Percentiles rank a stretch among this genome's conserved stretches.
Conservation (phyloP, 2,113 vertebrate genomes). For the Colius striatus region DNA sequence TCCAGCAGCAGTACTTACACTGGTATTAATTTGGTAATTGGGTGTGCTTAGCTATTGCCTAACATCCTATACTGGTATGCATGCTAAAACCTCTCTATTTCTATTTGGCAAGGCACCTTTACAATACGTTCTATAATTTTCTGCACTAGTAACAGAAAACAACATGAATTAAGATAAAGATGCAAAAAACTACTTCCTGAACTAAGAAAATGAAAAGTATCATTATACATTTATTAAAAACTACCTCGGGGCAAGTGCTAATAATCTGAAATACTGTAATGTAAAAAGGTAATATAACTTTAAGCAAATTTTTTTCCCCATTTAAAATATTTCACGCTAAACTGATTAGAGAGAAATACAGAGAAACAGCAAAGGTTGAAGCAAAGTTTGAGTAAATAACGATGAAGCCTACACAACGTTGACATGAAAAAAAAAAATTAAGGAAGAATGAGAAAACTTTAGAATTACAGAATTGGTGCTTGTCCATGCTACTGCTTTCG, state of each 20-base stretch:
- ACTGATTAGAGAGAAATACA: conserved; percentile 45
- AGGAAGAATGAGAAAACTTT: conserved; percentile 28
- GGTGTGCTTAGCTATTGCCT: conserved; percentile 76
- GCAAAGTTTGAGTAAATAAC: conserved; percentile 11
- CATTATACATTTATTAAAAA: conserved; percentile 40
- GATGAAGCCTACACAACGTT: background rate
- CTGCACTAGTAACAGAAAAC: conserved; percentile 69
- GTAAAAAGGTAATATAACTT: conserved; percentile 54
- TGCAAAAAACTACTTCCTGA: conserved; percentile 56
- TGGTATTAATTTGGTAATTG: conserved; percentile 74
- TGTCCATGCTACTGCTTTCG: conserved; percentile 46
- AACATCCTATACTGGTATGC: conserved; percentile 74
- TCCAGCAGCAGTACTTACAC: conserved; percentile 76
- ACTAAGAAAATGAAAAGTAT: conserved; percentile 56
- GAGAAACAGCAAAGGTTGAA: conserved; percentile 31
- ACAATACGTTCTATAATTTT: conserved; percentile 75
- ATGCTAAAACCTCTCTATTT: conserved; percentile 82
- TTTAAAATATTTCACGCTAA: conserved; percentile 33
- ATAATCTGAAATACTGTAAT: conserved; percentile 35
- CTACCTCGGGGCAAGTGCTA: conserved; percentile 33
- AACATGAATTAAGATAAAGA: conserved; percentile 53
- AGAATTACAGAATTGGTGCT: conserved; percentile 44
- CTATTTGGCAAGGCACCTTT: conserved; percentile 90
- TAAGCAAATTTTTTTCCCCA: conserved; percentile 22
- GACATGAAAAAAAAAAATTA: background rate